Percentiles rank a stretch among this genome's conserved stretches.
phyloP scores from a whole-genome alignment of 1,140 invertebrate species.

The Meloidogyne exigua region DNA sequence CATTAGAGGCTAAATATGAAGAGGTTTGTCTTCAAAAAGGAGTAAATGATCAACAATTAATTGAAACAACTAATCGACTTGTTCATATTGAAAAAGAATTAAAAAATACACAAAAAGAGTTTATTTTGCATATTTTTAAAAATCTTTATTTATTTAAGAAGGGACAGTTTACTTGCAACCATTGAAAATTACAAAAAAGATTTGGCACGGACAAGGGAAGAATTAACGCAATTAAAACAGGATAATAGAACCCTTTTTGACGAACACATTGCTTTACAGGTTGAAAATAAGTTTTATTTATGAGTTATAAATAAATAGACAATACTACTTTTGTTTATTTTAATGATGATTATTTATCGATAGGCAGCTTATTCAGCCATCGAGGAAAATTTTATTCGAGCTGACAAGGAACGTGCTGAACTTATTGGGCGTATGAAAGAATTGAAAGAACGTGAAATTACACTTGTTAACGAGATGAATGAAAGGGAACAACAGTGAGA shows the following conservation, averaged over 20 bases:
- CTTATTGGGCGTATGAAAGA: constrained; percentile 39
- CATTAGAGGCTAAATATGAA: constrained; percentile 27
- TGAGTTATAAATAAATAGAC: no score
- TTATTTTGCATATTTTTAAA: constrained; percentile 17
- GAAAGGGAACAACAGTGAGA: constrained; percentile 48
- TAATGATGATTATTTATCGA: no score
- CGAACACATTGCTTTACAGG: constrained; percentile 36
- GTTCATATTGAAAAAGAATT: constrained; percentile 26
- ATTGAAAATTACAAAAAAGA: constrained; percentile 28
- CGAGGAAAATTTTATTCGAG: constrained; percentile 32
- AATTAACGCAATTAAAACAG: constrained; percentile 1
- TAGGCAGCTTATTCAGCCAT: constrained; percentile 39
- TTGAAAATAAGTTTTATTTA: background rate
- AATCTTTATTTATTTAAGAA: constrained; percentile 20
- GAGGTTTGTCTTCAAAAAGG: constrained; percentile 41
- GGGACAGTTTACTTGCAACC: constrained; percentile 21
- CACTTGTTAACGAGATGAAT: constrained; percentile 44
- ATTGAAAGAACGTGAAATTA: constrained; percentile 44
- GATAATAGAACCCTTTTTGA: constrained; percentile 26
- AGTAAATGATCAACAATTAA: constrained; percentile 37
- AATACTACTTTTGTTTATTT: no score
- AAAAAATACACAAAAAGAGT: constrained; percentile 22
- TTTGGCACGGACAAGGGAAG: background rate
- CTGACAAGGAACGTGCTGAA: constrained; percentile 39
- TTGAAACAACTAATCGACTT: constrained; percentile 34